Evolutionary conservation across 2,797 vertebrate genomes (phyloP), one percentile per base, ranked within the genome.

Genomic region (Spinus pinus): DNA sequence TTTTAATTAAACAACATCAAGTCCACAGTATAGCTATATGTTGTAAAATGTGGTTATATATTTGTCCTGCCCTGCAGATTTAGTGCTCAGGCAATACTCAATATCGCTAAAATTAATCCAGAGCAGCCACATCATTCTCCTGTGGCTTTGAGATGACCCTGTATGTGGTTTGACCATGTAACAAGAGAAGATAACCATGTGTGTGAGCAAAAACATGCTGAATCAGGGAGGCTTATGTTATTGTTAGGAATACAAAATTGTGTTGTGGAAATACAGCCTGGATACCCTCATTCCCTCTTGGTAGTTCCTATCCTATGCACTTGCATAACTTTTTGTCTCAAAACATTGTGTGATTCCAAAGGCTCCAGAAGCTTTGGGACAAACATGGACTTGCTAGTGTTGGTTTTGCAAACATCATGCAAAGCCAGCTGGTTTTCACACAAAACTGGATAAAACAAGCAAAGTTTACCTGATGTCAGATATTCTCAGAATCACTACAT

Each of bases 211-310:
- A 70, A 96, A 92, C 37, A 49, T 54, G 80, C 62, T 86, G 88
- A 89, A 81, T 83, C 41, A 84, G 51, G 67, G 28, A 94, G 30
- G 10, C 16, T 85, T 79, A 27, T 79, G 50, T 88, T 94, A 69
- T 86, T 87, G 54, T 66, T 90, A 81, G 62, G 66, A 91, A 71
- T 71, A 87, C 90, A 50, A 78, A 91, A 62, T 23, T 46, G 18
- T 88, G 46, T 54, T 81, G n/a, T 81, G 91, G 88, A 95, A 94
- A 94, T 67, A 90, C 18, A 91, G 42, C 65, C 80, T 77, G 78
- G 44, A 88, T 66, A 95, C 51, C 33, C 27, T 81, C 51, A 81
- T 46, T 81, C 47, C 23, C 23, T 81, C 30, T 12, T 64, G 15
- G 47, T 42, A 66, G 21, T 27, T 87, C 57, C 75, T 53, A 73